These are phyloP conservation scores for Mimachlamys varia DNA, from an alignment of 2,888 invertebrate species.

Conservation along the genomic window DNA sequence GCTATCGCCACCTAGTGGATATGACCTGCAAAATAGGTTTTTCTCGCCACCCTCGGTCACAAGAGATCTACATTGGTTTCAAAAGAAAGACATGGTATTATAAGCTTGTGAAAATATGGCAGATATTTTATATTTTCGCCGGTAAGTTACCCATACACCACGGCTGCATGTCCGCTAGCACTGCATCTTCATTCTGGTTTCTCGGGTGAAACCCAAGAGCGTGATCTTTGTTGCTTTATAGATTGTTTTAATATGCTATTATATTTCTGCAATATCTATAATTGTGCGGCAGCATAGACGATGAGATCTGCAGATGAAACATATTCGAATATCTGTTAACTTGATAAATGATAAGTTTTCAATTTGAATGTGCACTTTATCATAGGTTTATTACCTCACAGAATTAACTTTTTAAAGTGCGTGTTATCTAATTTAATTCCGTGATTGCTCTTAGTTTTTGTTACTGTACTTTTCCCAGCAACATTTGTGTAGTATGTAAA, in stretches of 20 bases:
- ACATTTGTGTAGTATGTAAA: too few species aligned
- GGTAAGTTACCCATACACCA: slow-evolving; percentile 1
- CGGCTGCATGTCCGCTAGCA: neutral
- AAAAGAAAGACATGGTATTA: slow-evolving; percentile 5
- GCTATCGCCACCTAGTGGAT: slow-evolving; percentile 59
- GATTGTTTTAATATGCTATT: neutral
- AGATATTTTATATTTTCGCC: slow-evolving; percentile 14
- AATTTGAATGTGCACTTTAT: too few species aligned
- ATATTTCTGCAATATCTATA: neutral
- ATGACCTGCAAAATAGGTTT: slow-evolving; percentile 54
- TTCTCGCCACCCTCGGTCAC: slow-evolving; percentile 45
- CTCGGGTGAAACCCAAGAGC: neutral
- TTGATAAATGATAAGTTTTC: too few species aligned
- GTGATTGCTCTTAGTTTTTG: too few species aligned
- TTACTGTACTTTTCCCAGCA: too few species aligned
- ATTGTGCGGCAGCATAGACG: neutral
- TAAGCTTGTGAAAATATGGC: slow-evolving; percentile 23
- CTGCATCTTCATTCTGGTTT: neutral
- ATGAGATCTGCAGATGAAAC: neutral
- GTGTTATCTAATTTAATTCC: too few species aligned
- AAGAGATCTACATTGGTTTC: slow-evolving; percentile 28
- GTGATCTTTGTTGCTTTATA: neutral
- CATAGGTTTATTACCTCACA: too few species aligned
- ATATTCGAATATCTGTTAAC: too few species aligned
- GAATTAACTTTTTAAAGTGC: too few species aligned